A percentile compares a stretch with the other conserved stretches of the same genome.
phyloP scores from a whole-genome alignment of 30 jellyfish, hydroid and myxozoan genomes.

The Cassiopea xamachana region DNA sequence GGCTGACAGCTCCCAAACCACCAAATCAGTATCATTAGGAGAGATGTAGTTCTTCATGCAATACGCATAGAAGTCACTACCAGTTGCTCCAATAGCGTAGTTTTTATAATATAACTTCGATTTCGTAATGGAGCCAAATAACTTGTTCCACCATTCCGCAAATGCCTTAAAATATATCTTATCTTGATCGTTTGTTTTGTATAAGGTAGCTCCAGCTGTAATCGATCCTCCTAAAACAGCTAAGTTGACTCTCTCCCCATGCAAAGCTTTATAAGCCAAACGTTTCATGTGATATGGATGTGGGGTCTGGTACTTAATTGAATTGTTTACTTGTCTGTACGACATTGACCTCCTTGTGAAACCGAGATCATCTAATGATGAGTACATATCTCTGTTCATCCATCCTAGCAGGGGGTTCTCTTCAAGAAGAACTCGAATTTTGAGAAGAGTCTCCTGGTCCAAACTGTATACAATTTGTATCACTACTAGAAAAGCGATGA shows the following conservation, averaged over 20 bases:
- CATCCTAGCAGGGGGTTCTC: slow-evolving; percentile 86
- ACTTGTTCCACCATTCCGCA: slow-evolving; percentile 90
- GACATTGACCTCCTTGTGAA: slow-evolving; percentile 63
- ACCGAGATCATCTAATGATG: slow-evolving; percentile 79
- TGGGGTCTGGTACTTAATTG: slow-evolving; percentile 66
- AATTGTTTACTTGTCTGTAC: slow-evolving; percentile 71
- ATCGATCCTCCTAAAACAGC: slow-evolving; percentile 96
- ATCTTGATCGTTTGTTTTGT: slow-evolving; percentile 62
- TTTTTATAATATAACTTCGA: slow-evolving; percentile 68
- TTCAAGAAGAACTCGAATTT: slow-evolving; percentile 68
- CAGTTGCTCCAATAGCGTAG: slow-evolving; percentile 94
- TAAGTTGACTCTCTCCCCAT: slow-evolving; percentile 75
- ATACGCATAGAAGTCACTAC: slow-evolving; percentile 97
- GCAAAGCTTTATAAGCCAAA: slow-evolving; percentile 72
- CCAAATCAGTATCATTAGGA: slow-evolving; percentile 81
- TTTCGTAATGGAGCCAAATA: slow-evolving; percentile 78
- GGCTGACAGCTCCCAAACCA: slow-evolving; percentile 95
- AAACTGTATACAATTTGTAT: not conserved
- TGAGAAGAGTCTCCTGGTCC: slow-evolving; percentile 71
- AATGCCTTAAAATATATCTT: slow-evolving; percentile 81
- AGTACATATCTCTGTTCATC: slow-evolving; percentile 79
- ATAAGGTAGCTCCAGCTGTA: slow-evolving; percentile 96
- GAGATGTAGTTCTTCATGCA: slow-evolving; percentile 86
- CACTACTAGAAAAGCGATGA: not conserved
- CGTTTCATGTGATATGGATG: slow-evolving; percentile 73